A percentile compares a stretch with the other conserved stretches of the same genome.
phyloP scores from a whole-genome alignment of 64 coral and sea anemone genomes.

The Pocillopora damicornis region DNA sequence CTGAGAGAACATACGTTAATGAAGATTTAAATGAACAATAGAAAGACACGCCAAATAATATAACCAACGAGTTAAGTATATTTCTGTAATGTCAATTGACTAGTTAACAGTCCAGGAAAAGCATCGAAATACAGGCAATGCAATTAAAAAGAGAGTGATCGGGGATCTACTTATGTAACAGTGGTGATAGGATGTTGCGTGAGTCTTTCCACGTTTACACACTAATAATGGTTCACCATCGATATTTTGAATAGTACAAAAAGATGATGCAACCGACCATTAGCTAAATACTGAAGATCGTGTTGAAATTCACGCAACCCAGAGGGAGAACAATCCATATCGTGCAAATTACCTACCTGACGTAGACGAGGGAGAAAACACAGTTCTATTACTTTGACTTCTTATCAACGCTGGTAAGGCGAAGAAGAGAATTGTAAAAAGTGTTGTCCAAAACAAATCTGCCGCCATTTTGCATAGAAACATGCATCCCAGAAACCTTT shows the following conservation, averaged over 20 bases:
- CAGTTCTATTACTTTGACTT: conserved; percentile 59
- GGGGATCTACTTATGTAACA: too few relatives aligned
- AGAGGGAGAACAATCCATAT: neutral
- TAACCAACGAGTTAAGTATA: too few relatives aligned
- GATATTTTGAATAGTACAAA: neutral
- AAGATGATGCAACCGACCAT: neutral
- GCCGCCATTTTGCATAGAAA: conserved; percentile 82
- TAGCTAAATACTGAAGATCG: neutral
- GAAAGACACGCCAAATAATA: too few relatives aligned
- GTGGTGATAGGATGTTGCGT: neutral
- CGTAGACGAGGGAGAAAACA: conserved; percentile 59
- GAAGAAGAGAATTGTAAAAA: neutral
- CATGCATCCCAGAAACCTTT: conserved; percentile 23
- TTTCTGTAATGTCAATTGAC: too few relatives aligned
- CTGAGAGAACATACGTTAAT: too few relatives aligned
- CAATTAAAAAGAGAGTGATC: too few relatives aligned
- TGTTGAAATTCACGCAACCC: neutral
- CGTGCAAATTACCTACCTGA: conserved; percentile 35
- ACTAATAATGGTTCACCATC: neutral
- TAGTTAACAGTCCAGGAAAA: too few relatives aligned
- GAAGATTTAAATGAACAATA: too few relatives aligned
- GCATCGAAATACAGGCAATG: too few relatives aligned
- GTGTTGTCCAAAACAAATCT: conserved; percentile 31
- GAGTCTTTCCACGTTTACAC: neutral
- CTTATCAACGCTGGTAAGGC: neutral